phyloP scores from a whole-genome alignment of 2,888 invertebrate species.

The Epistrophe eligans region DNA sequence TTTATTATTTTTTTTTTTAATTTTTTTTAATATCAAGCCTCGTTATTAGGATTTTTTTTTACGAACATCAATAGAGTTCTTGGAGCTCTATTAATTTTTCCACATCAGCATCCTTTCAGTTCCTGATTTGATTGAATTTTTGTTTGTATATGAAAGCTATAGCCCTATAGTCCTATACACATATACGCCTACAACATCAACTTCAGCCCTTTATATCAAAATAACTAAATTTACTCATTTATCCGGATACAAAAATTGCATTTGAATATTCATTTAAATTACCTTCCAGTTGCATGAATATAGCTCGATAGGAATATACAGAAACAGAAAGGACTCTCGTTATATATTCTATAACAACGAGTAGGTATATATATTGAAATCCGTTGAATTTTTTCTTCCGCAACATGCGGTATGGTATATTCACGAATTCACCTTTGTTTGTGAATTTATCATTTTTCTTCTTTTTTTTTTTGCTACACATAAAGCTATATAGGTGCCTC shows the following conservation, averaged over 20 bases:
- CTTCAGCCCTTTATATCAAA: conserved; percentile 17
- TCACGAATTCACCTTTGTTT: conserved; percentile 22
- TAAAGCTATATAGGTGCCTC: conserved; percentile 3
- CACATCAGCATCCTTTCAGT: neutral
- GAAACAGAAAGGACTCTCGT: neutral
- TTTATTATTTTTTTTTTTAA: neutral
- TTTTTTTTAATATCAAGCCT: neutral
- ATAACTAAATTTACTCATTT: conserved; percentile 37
- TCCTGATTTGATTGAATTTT: conserved; percentile 21
- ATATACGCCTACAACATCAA: neutral
- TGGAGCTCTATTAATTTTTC: neutral
- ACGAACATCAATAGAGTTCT: conserved; percentile 1
- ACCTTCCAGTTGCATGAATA: conserved; percentile 25
- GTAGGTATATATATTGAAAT: neutral
- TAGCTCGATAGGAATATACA: neutral
- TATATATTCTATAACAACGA: too few relatives aligned
- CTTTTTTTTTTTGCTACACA: conserved; percentile 17
- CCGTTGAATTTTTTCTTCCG: neutral
- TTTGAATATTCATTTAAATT: conserved; percentile 55
- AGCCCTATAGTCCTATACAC: neutral
- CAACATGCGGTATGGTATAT: conserved; percentile 25
- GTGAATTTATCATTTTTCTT: conserved; percentile 33
- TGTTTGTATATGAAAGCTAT: neutral
- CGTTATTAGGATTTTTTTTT: neutral
- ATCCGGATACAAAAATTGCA: conserved; percentile 31